phyloP scores from a whole-genome alignment of 2,888 invertebrate species.

The Ophioninae sp. region DNA sequence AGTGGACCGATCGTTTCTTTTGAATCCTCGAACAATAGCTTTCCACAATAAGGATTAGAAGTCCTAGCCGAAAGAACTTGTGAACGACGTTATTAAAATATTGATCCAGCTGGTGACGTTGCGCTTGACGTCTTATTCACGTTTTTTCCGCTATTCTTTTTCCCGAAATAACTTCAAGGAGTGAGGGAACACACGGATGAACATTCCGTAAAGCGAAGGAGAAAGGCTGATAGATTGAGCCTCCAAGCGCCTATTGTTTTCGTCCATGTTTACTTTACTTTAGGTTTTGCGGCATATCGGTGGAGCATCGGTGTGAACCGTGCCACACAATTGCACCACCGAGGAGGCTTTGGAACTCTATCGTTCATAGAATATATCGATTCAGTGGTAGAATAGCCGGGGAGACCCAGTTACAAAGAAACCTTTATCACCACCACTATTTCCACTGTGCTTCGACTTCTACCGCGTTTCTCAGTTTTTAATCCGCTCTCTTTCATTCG shows the following conservation, averaged over 20 bases:
- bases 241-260: conserved; percentile 13
- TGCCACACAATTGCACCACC: background rate
- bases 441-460: background rate
- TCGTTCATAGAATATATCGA: conserved; percentile 8
- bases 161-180: background rate
- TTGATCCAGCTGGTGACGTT: background rate
- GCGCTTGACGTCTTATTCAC: background rate
- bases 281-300: background rate
- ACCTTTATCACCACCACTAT: background rate
- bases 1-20: background rate
- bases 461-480: background rate
- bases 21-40: background rate
- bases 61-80: background rate
- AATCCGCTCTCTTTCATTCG: background rate
- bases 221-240: background rate
- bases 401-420: background rate
- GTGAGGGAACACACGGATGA: background rate
- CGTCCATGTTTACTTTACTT: conserved; percentile 2
- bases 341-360: background rate
- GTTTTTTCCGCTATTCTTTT: background rate
- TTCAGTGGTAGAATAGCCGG: background rate
- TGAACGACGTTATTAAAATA: conserved; percentile 2
- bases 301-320: background rate
- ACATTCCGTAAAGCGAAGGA: background rate
- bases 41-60: background rate